phyloP scores from a whole-genome alignment of 2,797 vertebrate genomes.

The Enteromius anoplus region DNA sequence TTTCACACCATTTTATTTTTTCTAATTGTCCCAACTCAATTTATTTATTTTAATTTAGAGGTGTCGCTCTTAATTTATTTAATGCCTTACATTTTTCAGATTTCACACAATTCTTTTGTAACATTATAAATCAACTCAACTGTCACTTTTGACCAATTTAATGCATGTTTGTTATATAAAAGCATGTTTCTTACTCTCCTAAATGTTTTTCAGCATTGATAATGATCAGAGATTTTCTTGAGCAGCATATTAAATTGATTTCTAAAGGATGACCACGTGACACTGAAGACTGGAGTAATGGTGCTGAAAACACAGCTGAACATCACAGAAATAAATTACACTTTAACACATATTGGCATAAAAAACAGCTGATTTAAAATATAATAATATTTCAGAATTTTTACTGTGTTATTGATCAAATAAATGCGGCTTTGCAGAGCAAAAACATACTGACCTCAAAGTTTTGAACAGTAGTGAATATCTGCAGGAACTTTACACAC shows the following conservation, averaged over 20 bases:
- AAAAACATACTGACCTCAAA: too few species aligned
- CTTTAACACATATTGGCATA: rapidly evolving
- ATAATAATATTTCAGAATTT: background rate
- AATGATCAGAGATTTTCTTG: background rate
- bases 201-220: background rate
- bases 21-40: background rate
- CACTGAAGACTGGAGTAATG: background rate
- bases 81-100: background rate
- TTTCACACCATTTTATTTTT: background rate
- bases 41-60: background rate
- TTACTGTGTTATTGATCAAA: background rate
- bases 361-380: background rate
- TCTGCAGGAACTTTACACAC: too few species aligned
- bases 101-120: background rate
- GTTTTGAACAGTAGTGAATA: too few species aligned
- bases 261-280: background rate
- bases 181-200: background rate
- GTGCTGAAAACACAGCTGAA: background rate
- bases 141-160: background rate
- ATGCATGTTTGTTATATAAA: background rate
- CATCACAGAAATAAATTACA: background rate
- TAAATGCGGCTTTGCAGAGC: too few species aligned
- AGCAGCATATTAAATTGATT: background rate
- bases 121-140: background rate
- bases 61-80: background rate